Percentiles rank a stretch among this genome's conserved stretches.
phyloP scores from a whole-genome alignment of 2,797 vertebrate genomes.

The Phrynocephalus guinanensis region DNA sequence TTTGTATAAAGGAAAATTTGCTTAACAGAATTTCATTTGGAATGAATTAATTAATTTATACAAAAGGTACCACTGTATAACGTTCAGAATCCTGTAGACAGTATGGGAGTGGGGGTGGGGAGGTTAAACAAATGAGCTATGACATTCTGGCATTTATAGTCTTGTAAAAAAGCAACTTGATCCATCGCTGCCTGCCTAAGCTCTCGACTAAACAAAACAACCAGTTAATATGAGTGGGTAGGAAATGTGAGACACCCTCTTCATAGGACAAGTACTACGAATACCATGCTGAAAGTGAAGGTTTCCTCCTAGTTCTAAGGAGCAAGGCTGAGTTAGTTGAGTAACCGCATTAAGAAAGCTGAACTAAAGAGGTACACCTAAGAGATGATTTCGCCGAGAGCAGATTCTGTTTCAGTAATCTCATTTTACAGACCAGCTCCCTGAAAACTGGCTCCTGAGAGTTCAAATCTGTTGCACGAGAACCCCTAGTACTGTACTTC shows the following conservation, averaged over 20 bases:
- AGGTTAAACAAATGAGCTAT: too few species aligned
- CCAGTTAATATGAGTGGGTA: constrained; percentile 16
- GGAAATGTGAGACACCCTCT: neutral
- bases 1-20: too few species aligned
- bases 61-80: too few species aligned
- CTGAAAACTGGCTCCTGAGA: neutral
- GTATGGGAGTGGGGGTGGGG: too few species aligned
- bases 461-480: neutral
- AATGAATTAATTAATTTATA: too few species aligned
- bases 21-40: too few species aligned
- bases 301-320: constrained; percentile 11
- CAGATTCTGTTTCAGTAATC: constrained; percentile 23
- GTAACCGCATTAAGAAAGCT: constrained; percentile 43
- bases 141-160: too few species aligned
- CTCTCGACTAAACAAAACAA: neutral
- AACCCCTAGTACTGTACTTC: neutral
- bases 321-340: constrained; percentile 48
- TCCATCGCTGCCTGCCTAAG: too few species aligned
- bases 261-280: neutral
- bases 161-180: too few species aligned
- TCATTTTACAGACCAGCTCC: neutral
- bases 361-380: neutral
- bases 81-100: too few species aligned
- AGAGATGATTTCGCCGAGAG: constrained; percentile 34
- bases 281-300: constrained; percentile 34